phyloP scores from a whole-genome alignment of 1,140 invertebrate genomes.

The Zaprionus gabonicus region DNA sequence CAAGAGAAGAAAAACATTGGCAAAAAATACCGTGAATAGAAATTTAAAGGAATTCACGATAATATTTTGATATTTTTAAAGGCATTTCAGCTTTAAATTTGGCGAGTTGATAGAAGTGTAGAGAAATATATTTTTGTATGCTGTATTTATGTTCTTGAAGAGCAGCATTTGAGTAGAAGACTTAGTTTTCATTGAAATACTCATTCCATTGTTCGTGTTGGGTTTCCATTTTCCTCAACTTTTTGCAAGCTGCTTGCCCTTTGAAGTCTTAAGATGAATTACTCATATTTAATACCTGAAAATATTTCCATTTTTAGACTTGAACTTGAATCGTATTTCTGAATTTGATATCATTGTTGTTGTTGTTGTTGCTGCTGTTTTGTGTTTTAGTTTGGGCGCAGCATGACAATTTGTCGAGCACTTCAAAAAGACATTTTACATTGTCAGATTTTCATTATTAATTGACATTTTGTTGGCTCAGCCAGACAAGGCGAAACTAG shows the following conservation, averaged over 20 bases:
- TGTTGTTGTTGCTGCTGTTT: constrained; percentile 2
- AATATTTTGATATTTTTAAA: not conserved
- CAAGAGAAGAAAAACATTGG: not conserved
- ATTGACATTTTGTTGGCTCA: constrained; percentile 51
- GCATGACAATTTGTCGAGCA: constrained; percentile 31
- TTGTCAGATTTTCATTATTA: constrained; percentile 67
- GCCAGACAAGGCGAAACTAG: not conserved
- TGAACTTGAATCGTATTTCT: not conserved
- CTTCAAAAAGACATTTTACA: constrained; percentile 21
- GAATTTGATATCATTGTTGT: not conserved
- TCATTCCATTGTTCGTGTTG: not conserved
- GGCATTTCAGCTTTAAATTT: too few relatives aligned
- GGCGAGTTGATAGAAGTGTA: too few relatives aligned
- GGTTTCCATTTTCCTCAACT: not conserved
- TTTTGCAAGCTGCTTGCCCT: not conserved
- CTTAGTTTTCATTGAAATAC: not conserved
- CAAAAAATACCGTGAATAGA: not conserved
- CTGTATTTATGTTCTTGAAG: not conserved
- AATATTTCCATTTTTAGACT: not conserved
- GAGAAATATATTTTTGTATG: too few relatives aligned
- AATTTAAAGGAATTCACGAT: not conserved
- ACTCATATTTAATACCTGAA: not conserved
- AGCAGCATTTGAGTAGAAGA: not conserved
- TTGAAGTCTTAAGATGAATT: not conserved
- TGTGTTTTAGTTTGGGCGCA: not conserved